These are phyloP conservation scores for Zoanthus sociatus DNA, from an alignment of 92 coral and sea anemone genomes.

Conservation along the genomic window DNA sequence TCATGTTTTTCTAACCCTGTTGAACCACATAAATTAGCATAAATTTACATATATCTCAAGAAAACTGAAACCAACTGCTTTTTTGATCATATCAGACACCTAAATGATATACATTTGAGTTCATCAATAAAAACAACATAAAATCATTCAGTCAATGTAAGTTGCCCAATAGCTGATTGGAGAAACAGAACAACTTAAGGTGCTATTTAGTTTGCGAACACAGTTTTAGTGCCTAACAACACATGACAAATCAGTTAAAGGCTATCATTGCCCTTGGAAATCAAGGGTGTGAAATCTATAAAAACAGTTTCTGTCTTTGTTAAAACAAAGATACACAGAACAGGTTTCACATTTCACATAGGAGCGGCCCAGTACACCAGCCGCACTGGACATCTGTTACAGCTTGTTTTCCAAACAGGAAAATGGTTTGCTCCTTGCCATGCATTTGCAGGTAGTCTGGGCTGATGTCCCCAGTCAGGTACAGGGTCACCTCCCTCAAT, in stretches of 20 bases:
- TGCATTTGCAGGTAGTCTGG: slow-evolving; percentile 33
- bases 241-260: not conserved
- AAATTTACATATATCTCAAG: slow-evolving; percentile 21
- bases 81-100: slow-evolving; percentile 11
- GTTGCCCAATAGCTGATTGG: slow-evolving; percentile 18
- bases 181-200: not conserved
- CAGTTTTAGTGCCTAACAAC: not conserved
- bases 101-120: slow-evolving; percentile 13
- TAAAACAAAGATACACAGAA: slow-evolving; percentile 32
- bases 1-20: slow-evolving; percentile 1
- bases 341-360: slow-evolving; percentile 34
- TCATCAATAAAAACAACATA: slow-evolving; percentile 7
- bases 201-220: not conserved
- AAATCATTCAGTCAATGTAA: slow-evolving; percentile 11
- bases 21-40: slow-evolving; percentile 2
- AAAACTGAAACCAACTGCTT: slow-evolving; percentile 6
- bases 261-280: not conserved
- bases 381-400: slow-evolving; percentile 20
- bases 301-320: no score
- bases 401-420: slow-evolving; percentile 16
- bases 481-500: slow-evolving; percentile 10
- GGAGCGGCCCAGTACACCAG: not conserved
- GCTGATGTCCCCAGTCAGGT: slow-evolving; percentile 26
- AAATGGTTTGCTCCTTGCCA: slow-evolving; percentile 38
- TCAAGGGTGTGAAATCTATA: no score